phyloP scores from a whole-genome alignment of 1,140 invertebrate genomes.

The Orchesella cincta region DNA sequence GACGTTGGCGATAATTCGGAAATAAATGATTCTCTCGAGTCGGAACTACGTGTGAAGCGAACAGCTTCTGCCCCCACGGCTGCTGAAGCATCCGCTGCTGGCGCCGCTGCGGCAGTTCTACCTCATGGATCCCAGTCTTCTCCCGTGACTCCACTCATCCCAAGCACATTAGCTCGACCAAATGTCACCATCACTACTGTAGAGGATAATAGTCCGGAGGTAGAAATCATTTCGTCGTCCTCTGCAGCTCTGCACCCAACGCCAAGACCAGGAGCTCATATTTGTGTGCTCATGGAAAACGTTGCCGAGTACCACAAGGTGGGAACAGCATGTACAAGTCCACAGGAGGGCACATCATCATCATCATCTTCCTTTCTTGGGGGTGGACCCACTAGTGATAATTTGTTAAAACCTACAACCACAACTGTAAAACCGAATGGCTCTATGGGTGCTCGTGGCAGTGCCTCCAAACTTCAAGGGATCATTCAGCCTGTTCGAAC shows the following conservation, averaged over 20 bases:
- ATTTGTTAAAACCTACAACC: slow-evolving; percentile 8
- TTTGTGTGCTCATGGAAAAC: slow-evolving; percentile 40
- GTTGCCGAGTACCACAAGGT: slow-evolving; percentile 35
- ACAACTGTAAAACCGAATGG: slow-evolving; percentile 22
- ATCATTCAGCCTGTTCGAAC: slow-evolving; percentile 49
- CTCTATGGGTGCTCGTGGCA: not conserved
- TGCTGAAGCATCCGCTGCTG: not conserved
- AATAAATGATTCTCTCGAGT: slow-evolving; percentile 43
- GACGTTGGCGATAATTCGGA: slow-evolving; percentile 42
- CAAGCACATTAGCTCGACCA: not conserved
- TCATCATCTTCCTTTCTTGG: not conserved
- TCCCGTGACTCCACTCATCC: not conserved
- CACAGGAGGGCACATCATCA: not conserved
- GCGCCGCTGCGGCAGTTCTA: not conserved
- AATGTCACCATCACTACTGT: slow-evolving; percentile 3
- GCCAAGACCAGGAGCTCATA: slow-evolving; percentile 20
- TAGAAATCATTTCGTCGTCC: slow-evolving; percentile 20
- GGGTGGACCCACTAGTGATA: not conserved
- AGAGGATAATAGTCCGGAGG: slow-evolving; percentile 12
- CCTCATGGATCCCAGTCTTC: not conserved
- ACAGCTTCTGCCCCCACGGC: slow-evolving; percentile 48
- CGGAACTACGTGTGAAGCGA: slow-evolving; percentile 42
- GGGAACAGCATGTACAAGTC: not conserved
- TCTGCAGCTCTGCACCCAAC: slow-evolving; percentile 27
- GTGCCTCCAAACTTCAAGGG: slow-evolving; percentile 44